Percentiles rank a stretch among this genome's conserved stretches.
phyloP scores from a whole-genome alignment of 2,797 vertebrate genomes.

The Eulemur albifrons region DNA sequence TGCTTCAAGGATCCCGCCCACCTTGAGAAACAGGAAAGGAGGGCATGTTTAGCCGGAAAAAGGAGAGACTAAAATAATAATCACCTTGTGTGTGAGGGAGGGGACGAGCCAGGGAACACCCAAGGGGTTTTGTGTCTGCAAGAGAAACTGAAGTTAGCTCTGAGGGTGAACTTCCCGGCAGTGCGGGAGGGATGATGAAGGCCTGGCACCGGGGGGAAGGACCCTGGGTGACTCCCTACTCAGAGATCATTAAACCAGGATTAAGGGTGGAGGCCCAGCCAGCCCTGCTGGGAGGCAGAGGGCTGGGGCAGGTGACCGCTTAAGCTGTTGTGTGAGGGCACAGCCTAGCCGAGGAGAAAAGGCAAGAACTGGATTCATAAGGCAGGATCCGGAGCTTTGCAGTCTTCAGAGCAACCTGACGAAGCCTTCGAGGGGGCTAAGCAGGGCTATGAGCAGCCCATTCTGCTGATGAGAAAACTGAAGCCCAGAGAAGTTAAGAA shows the following conservation, averaged over 20 bases:
- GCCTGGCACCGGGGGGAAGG: background rate
- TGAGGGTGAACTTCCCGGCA: slow-evolving; percentile 15
- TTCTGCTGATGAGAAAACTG: background rate
- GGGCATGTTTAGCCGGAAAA: background rate
- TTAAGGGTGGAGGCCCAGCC: background rate
- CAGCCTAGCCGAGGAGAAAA: background rate
- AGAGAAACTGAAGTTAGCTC: slow-evolving; percentile 43
- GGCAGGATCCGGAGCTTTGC: background rate
- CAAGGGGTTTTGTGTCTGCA: background rate
- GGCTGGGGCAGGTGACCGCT: background rate
- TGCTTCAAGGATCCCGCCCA: background rate
- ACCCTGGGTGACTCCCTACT: background rate
- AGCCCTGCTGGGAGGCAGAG: background rate
- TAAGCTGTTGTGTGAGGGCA: background rate
- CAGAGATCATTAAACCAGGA: slow-evolving; percentile 41
- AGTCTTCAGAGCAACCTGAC: background rate
- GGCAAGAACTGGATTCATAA: background rate
- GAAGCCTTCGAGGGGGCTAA: background rate
- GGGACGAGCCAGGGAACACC: background rate
- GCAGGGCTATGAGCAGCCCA: background rate
- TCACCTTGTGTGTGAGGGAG: background rate
- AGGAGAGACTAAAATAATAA: slow-evolving; percentile 1
- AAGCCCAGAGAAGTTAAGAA: slow-evolving; percentile 19
- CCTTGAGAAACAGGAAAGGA: background rate
- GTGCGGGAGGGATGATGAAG: background rate